Conservation (phyloP, 2,888 invertebrate genomes). For the Venustoraphidia nigricollis region DNA sequence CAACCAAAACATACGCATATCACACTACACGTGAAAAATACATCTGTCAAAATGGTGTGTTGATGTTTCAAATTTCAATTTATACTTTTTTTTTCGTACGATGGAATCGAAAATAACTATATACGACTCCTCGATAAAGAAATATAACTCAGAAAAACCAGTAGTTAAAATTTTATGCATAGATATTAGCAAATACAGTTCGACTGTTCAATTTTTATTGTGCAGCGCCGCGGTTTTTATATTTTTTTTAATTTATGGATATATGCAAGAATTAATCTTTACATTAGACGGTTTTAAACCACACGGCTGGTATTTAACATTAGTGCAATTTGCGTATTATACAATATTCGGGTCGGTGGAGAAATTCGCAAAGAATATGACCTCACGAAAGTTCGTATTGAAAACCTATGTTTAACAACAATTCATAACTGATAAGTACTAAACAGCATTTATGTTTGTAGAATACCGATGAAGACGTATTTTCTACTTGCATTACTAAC, state of each 20-base stretch:
- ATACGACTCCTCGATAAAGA: slow-evolving; percentile 6
- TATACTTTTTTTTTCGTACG: not conserved
- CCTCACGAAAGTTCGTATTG: slow-evolving; percentile 33
- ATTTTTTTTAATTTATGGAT: slow-evolving; percentile 83
- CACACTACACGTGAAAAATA: not conserved
- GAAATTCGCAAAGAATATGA: slow-evolving; percentile 41
- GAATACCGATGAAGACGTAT: slow-evolving; percentile 74
- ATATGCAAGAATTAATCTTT: slow-evolving; percentile 83
- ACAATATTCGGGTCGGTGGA: slow-evolving; percentile 67
- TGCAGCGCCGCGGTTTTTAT: slow-evolving; percentile 70
- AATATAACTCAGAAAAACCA: slow-evolving; percentile 19
- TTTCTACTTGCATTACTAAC: slow-evolving; percentile 70
- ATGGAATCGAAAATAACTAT: slow-evolving; percentile 7
- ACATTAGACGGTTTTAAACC: slow-evolving; percentile 77
- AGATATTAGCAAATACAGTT: slow-evolving; percentile 49
- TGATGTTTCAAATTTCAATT: not conserved
- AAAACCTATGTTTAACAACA: slow-evolving; percentile 5
- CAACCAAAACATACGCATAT: no score
- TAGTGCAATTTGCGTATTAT: slow-evolving; percentile 83
- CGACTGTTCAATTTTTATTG: slow-evolving; percentile 54
- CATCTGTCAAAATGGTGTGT: slow-evolving; percentile 7
- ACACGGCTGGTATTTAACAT: slow-evolving; percentile 82
- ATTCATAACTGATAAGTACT: not conserved
- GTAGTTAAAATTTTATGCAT: slow-evolving; percentile 56
- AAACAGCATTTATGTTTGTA: slow-evolving; percentile 26